Conservation (phyloP, 2,888 invertebrate genomes). For the Bellardia pandia region DNA sequence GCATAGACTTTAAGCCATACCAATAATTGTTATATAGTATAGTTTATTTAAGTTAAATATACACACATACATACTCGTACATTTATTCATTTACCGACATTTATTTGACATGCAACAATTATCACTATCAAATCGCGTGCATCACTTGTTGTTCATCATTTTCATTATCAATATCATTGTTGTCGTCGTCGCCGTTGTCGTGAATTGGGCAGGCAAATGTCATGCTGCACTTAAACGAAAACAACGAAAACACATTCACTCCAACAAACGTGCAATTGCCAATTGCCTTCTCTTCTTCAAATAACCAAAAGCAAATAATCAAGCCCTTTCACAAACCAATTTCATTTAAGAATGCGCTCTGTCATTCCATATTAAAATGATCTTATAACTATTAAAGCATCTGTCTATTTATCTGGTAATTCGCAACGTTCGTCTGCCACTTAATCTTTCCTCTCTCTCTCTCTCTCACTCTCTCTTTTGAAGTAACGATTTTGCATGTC, state of each 20-base stretch:
- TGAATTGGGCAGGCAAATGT: constrained; percentile 15
- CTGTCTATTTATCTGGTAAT: constrained; percentile 44
- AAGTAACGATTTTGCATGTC: constrained; percentile 60
- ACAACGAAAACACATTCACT: not conserved
- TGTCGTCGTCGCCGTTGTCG: constrained; percentile 11
- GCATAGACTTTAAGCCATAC: too few species aligned
- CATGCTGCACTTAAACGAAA: not conserved
- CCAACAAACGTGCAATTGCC: constrained; percentile 28
- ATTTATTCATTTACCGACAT: constrained; percentile 1
- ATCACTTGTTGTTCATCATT: constrained; percentile 68
- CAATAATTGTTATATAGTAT: too few species aligned
- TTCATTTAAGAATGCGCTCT: constrained; percentile 53
- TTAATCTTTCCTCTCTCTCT: constrained; percentile 43
- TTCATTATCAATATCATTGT: constrained; percentile 67
- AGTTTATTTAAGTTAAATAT: not conserved
- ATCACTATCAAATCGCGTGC: constrained; percentile 69
- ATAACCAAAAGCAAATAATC: not conserved
- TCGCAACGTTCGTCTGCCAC: constrained; percentile 28
- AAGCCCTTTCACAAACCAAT: constrained; percentile 50
- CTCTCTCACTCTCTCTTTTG: constrained; percentile 38
- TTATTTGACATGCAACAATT: constrained; percentile 67
- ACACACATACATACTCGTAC: constrained; percentile 1
- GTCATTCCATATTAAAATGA: constrained; percentile 76
- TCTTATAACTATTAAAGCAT: constrained; percentile 75
- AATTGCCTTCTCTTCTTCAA: not conserved